Evolutionary conservation across 1,140 invertebrate species (phyloP).

Genomic region (Pentalonia nigronervosa): DNA sequence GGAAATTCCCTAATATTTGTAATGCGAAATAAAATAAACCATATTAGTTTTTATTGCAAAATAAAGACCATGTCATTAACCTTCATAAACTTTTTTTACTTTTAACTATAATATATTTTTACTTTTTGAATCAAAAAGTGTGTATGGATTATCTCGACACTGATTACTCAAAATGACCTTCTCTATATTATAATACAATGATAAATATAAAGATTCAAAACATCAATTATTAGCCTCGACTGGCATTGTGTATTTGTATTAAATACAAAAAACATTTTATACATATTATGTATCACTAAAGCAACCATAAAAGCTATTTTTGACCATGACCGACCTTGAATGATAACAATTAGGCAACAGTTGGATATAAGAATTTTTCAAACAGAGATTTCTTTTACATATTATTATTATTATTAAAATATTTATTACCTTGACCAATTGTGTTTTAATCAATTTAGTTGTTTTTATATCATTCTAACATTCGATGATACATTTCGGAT

Average conservation of each 20-base stretch:
- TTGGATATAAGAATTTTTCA: not conserved
- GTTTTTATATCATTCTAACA: not conserved
- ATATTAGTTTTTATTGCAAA: not conserved
- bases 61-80: not conserved
- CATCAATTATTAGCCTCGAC: not conserved
- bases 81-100: not conserved
- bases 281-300: not conserved
- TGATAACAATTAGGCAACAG: not conserved
- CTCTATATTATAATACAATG: not conserved
- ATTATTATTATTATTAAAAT: not conserved
- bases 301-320: not conserved
- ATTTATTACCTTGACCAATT: not conserved
- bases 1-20: not conserved
- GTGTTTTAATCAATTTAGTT: not conserved
- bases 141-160: not conserved
- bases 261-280: not conserved
- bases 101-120: not conserved
- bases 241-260: not conserved
- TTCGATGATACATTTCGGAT: not conserved
- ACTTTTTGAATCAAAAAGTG: not conserved
- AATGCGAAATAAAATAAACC: not conserved
- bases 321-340: conserved; percentile 13
- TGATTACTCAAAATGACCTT: not conserved
- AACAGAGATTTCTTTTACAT: not conserved
- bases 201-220: not conserved